phyloP scores from a whole-genome alignment of 2,113 vertebrate genomes.

The Larimichthys polyactis region DNA sequence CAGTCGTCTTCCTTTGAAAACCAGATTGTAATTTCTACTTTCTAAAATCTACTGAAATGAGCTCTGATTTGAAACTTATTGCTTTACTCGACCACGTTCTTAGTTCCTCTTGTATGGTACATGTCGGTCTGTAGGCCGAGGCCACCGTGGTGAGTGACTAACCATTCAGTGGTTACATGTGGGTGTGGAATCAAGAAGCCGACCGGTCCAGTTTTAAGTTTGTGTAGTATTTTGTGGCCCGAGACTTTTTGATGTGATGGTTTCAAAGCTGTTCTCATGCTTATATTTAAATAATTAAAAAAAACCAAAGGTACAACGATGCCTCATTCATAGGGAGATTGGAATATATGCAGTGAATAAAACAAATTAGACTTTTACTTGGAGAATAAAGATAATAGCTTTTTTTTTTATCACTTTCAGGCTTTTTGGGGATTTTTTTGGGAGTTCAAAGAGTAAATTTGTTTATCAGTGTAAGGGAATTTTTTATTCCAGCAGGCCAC shows the following conservation, averaged over 20 bases:
- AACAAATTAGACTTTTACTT: neutral
- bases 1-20: slow-evolving; percentile 22
- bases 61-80: neutral
- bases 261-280: neutral
- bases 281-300: neutral
- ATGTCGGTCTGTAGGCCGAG: slow-evolving; percentile 1
- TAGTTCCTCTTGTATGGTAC: neutral
- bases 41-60: neutral
- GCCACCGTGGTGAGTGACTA: slow-evolving; percentile 28
- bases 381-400: too few relatives aligned
- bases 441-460: too few relatives aligned
- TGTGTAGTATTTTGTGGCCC: slow-evolving; percentile 9
- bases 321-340: neutral
- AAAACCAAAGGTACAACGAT: neutral
- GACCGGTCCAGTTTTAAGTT: slow-evolving; percentile 6
- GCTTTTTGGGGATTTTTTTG: neutral
- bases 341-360: neutral
- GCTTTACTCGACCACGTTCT: neutral
- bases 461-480: too few relatives aligned
- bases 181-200: slow-evolving; percentile 5
- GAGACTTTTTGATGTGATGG: neutral
- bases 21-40: neutral
- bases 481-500: too few relatives aligned
- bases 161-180: slow-evolving; percentile 13
- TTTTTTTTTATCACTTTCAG: neutral